Base-by-base conservation (phyloP, 2,888 invertebrate genomes). In the Erebia aethiops region DNA sequence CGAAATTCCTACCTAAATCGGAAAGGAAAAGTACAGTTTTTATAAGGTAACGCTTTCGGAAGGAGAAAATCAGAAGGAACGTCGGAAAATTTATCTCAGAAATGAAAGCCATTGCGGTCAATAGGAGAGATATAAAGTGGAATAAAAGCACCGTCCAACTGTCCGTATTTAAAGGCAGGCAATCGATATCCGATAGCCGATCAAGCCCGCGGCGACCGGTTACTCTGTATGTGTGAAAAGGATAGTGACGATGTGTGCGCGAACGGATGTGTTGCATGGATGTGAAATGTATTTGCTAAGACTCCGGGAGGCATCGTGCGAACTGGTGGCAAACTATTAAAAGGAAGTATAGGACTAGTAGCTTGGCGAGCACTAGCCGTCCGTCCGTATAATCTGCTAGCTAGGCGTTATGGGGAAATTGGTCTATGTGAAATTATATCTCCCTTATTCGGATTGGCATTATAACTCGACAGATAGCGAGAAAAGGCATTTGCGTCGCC, bases 251-350 rank as follows among this genome's bases (percentile, higher is more conserved):
- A 52, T 52, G 35, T 64, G 77, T 78, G 74, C 77, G 77, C 71
- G 83, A 85, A 84, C 89, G 90, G 88, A 89, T 89, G 87, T 82
- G 84, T 84, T 82, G 80, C 77, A 81, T 79, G 26, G 16, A 80
- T 78, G 80, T 77, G 78, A 74, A 77, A 75, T 72, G 68, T 77
- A 75, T 79, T 80, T 78, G 76, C 77, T 71, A 75, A 77, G 76
- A 76, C 62, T 62, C 21, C 13, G 62, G 46, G 13, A 13, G 51
- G 35, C 52, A 46, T 54, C 68, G 46, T 56, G 43, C 69, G 10
- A 61, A 62, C 61, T 62, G 54, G 43, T 56, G 18, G 8, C 54
- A 35, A 16, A 56, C 41, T 60, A 67, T 67, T 46, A 46, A 43
- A 14, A 26, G 58, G 54, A 52, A 43, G 68, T 10, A 11, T 26